phyloP scores from a whole-genome alignment of 2,888 invertebrate genomes.

The Lordiphosa fenestrarum region DNA sequence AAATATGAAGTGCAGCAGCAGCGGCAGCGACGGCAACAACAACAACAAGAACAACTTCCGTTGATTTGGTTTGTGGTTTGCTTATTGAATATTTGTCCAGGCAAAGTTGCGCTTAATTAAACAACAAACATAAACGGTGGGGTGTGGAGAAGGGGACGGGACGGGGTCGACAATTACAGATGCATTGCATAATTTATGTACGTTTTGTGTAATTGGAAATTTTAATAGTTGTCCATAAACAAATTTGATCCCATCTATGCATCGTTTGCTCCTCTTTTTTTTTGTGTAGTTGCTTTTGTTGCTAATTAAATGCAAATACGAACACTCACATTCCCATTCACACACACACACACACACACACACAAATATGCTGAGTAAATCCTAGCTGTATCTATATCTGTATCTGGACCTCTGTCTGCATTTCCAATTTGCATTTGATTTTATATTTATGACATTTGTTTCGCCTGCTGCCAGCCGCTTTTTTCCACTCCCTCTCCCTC shows the following conservation, averaged over 20 bases:
- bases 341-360: slow-evolving; percentile 7
- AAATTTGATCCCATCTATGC: slow-evolving; percentile 53
- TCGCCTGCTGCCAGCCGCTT: slow-evolving; percentile 2
- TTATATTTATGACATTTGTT: slow-evolving; percentile 71
- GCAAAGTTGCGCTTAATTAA: slow-evolving; percentile 60
- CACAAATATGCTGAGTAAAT: slow-evolving; percentile 35
- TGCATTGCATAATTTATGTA: slow-evolving; percentile 65
- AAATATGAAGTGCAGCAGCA: slow-evolving; percentile 14
- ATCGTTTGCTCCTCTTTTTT: slow-evolving; percentile 26
- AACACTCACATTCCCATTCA: slow-evolving; percentile 8
- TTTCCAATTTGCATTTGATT: slow-evolving; percentile 71
- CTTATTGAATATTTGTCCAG: slow-evolving; percentile 28
- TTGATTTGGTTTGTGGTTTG: slow-evolving; percentile 67
- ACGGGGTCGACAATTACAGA: slow-evolving; percentile 30
- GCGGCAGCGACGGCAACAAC: slow-evolving; percentile 16
- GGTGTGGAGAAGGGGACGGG: not conserved
- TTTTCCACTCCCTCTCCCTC: slow-evolving; percentile 1
- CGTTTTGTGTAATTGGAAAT: slow-evolving; percentile 65
- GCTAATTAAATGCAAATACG: slow-evolving; percentile 71
- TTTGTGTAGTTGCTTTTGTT: slow-evolving; percentile 28
- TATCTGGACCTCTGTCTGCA: slow-evolving; percentile 25
- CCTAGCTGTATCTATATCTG: slow-evolving; percentile 52
- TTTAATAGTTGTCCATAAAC: slow-evolving; percentile 59
- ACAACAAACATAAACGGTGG: slow-evolving; percentile 39
- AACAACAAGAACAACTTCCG: slow-evolving; percentile 57